Conservation (phyloP, 2,888 invertebrate species). For the Podotricha telesiphe region DNA sequence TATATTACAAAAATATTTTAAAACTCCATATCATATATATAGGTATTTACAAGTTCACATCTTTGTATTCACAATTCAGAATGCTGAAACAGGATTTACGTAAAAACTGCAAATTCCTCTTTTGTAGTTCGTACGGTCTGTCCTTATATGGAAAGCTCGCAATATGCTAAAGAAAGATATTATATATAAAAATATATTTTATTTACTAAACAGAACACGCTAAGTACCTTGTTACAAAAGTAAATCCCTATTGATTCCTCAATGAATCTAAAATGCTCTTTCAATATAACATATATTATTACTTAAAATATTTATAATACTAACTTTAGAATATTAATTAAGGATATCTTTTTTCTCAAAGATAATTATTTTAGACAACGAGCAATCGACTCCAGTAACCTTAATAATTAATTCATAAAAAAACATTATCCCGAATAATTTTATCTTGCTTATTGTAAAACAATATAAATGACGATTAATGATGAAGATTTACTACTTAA, state of each 20-base stretch:
- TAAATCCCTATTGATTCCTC: not conserved
- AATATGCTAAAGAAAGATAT: slow-evolving; percentile 5
- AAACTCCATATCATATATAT: not conserved
- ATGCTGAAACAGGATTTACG: slow-evolving; percentile 20
- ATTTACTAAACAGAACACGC: not conserved
- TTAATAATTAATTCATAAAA: no score
- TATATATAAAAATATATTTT: slow-evolving; percentile 8
- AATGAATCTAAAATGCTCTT: not conserved
- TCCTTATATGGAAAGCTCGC: slow-evolving; percentile 8
- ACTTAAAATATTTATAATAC: no score
- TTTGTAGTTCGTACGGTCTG: slow-evolving; percentile 8
- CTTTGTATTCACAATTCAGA: not conserved
- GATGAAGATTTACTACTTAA: no score
- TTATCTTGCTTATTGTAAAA: no score
- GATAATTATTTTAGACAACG: no score
- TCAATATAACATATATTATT: not conserved
- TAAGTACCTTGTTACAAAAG: not conserved
- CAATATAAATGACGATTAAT: no score
- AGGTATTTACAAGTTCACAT: not conserved
- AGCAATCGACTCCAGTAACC: no score
- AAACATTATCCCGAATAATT: no score
- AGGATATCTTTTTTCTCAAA: no score
- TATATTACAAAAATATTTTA: not conserved
- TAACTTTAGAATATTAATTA: no score
- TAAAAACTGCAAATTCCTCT: slow-evolving; percentile 18